Evolutionary conservation across 2,888 invertebrate genomes (phyloP).

Genomic region (Euzophera pinguis): DNA sequence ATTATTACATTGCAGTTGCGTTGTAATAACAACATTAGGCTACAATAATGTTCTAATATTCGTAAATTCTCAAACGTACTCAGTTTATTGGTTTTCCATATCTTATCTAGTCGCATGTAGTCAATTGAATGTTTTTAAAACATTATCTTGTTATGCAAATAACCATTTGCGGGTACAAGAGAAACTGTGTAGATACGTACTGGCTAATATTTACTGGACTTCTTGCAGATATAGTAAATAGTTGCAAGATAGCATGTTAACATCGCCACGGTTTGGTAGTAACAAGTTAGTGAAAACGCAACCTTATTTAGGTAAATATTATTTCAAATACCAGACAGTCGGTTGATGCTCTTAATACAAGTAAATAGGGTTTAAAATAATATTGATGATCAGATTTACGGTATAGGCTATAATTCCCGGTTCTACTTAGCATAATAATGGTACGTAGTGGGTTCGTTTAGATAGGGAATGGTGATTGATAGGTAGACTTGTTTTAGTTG

Average conservation of each 20-base stretch:
- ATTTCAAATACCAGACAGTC: neutral
- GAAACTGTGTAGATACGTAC: slow-evolving; percentile 7
- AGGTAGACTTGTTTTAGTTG: slow-evolving; percentile 6
- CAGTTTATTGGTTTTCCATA: too few relatives aligned
- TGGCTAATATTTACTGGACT: slow-evolving; percentile 10
- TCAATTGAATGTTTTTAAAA: slow-evolving; percentile 2
- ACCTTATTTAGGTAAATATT: slow-evolving; percentile 9
- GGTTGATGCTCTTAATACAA: neutral
- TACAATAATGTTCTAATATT: too few relatives aligned
- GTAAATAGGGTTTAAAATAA: slow-evolving; percentile 3
- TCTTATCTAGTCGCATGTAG: neutral
- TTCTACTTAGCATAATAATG: slow-evolving; percentile 11
- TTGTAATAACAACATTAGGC: too few relatives aligned
- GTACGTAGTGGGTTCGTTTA: slow-evolving; percentile 5
- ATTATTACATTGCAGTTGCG: too few relatives aligned
- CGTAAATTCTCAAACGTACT: too few relatives aligned
- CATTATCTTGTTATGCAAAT: slow-evolving; percentile 13
- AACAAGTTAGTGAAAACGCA: slow-evolving; percentile 7
- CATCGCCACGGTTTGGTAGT: slow-evolving; percentile 1
- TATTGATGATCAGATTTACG: slow-evolving; percentile 1
- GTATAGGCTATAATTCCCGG: slow-evolving; percentile 1
- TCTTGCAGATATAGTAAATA: slow-evolving; percentile 3
- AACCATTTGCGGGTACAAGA: slow-evolving; percentile 4
- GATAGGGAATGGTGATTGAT: slow-evolving; percentile 9
- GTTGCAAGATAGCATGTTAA: slow-evolving; percentile 11